phyloP scores from a whole-genome alignment of 37 sponge, comb jelly and placozoan genomes.

The Agelas oroides region DNA sequence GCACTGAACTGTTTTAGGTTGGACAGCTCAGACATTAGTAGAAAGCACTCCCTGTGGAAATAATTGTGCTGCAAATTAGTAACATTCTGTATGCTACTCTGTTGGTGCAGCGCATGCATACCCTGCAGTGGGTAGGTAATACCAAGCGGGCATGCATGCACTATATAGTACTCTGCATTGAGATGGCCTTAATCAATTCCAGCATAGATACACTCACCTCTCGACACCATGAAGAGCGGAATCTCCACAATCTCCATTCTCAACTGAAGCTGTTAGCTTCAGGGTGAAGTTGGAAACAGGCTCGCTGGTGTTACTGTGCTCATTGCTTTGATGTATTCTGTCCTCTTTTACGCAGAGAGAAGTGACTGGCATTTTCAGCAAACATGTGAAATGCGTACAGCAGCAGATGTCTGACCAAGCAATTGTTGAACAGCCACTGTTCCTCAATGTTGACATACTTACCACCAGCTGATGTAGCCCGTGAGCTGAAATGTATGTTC shows the following conservation, averaged over 20 bases:
- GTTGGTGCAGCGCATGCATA: too few relatives aligned
- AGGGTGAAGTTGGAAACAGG: not conserved
- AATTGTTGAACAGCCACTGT: too few relatives aligned
- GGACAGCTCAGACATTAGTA: not conserved
- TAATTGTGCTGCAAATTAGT: not conserved
- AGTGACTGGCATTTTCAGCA: not conserved
- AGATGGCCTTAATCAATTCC: too few relatives aligned
- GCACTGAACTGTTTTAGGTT: not conserved
- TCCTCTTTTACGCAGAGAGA: slow-evolving; percentile 1
- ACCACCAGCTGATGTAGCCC: not conserved
- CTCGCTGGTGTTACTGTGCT: too few relatives aligned
- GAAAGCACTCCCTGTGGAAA: not conserved
- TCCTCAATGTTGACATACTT: too few relatives aligned
- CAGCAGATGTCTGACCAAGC: not conserved
- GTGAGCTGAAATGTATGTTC: too few relatives aligned
- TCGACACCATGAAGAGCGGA: not conserved
- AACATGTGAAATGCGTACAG: too few relatives aligned
- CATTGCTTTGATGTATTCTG: slow-evolving; percentile 1
- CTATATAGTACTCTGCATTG: too few relatives aligned
- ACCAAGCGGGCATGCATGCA: too few relatives aligned
- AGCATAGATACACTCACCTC: not conserved
- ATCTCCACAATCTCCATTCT: not conserved
- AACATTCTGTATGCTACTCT: too few relatives aligned
- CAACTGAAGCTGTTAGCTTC: not conserved
- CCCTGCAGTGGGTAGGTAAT: too few relatives aligned